Evolutionary conservation across 2,888 invertebrate species (phyloP), one percentile per base, ranked within the genome.

Genomic region (Conops quadrifasciatus): DNA sequence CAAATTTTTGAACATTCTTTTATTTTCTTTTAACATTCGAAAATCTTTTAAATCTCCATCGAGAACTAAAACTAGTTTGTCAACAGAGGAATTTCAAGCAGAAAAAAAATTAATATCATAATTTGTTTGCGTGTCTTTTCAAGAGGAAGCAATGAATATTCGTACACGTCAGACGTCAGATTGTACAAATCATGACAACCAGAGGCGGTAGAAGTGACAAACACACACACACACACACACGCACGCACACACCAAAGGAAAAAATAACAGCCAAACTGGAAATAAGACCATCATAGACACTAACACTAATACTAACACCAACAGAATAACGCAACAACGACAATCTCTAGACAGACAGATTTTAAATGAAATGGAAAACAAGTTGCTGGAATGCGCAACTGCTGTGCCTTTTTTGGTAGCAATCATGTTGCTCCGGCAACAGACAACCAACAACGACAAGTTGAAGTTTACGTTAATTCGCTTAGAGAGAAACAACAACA

Each of bases 351-450:
- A 15, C 19, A 49, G n/a, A 49, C 49, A 16, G 2, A 5, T 63
- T 53, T 24, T 9, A 67, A 67, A 58, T 67, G 67, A 67, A 67
- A 67, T 67, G 58, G 67, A 67, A 67, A 67, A 67, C 58, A 67
- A 67, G 67, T 67, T 67, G 67, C 58, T 67, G 67, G 67, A 56
- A 67, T 67, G 56, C 58, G 58, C 67, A 47, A 51, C 51, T 4
- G 36, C 36, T 65, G 51, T 28, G 65, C 65, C 65, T 65, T 65
- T 65, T 65, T 65, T 65, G 65, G 65, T 65, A 65, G 65, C 65
- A 65, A 51, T 26, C n/a, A 45, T 63, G 45, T 24, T 63, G 21
- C 24, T 49, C n/a, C 7, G 49, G 49, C 11, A 19, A 49, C 49
- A 19, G 49, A n/a, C 2, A 36, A 21, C 19, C 36, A 36, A 19